Base-by-base conservation (phyloP, 1,140 invertebrate genomes). In the Oppia nitens region DNA sequence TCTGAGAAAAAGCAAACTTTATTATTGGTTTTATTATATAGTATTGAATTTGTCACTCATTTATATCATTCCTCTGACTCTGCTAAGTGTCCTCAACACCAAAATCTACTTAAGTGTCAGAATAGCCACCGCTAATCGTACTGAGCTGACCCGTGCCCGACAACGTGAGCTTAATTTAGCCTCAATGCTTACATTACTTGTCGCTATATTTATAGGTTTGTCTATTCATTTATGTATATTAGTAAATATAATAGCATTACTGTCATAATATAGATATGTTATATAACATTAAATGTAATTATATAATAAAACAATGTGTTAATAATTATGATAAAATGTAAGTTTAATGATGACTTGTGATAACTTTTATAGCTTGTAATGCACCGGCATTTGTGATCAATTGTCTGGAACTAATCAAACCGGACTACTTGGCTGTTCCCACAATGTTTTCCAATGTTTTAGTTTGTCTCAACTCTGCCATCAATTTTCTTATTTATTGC, bases 401-500 rank as follows among this genome's bases (percentile, higher is more conserved):
- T 73, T 81, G 92, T 24, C 77, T 85, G 59, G 89, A 92, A 69
- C 81, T 51, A 80, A 24, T 20, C 59, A 64, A 32, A 55, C 61
- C 21, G 58, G 62, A 27, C 48, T 66, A n/a, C 61, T 61, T 17
- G 17, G 65, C 52, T n/a, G 3, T 47, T 9, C 29, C 12, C 60
- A 66, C 57, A 47, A 66, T 63, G 23, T 61, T 67, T 12, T 59
- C 64, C 63, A 95, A 97, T 71, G 78, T 96, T n/a, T 75, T 96
- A 27, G 89, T 96, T 12, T 94, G 87, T 26, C 83, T 96, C 64
- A 97, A 97, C 74, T 94, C 89, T 65, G 92, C 91, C 64, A 85
- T 95, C 32, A 97, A 97, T 71, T 96, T 96, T 70, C 81, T 96
- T 54, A 91, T 97, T 61, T 97, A 97, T 73, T 91, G 94, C 60